Evolutionary conservation across 2,797 vertebrate species (phyloP).

Genomic region (Sylvilagus floridanus): DNA sequence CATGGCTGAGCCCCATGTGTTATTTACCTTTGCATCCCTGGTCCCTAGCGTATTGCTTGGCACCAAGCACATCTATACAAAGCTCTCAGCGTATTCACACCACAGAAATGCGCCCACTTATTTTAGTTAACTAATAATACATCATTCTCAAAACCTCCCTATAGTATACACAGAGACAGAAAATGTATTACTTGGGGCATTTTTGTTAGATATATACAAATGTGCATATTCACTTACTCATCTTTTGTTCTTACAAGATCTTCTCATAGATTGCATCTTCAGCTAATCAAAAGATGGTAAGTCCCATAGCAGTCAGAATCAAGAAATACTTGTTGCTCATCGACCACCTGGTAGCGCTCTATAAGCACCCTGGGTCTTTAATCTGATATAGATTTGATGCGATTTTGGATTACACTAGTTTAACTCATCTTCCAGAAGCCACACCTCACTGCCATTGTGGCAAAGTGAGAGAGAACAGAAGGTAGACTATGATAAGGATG

Average conservation of each 20-base stretch:
- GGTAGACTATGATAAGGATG: background rate
- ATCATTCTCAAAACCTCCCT: background rate
- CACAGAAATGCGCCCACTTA: background rate
- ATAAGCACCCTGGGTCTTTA: background rate
- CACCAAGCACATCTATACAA: background rate
- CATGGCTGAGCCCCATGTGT: background rate
- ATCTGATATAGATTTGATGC: background rate
- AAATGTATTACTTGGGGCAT: background rate
- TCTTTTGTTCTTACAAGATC: background rate
- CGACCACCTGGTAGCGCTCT: background rate
- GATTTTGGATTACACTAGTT: background rate
- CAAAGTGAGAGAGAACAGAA: background rate
- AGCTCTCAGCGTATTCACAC: background rate
- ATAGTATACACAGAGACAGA: background rate
- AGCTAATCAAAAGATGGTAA: constrained; percentile 4
- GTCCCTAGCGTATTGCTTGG: background rate
- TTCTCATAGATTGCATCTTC: background rate
- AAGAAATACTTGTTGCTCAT: background rate
- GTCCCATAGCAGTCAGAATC: background rate
- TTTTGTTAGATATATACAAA: background rate
- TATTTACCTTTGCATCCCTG: background rate
- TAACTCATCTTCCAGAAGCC: background rate
- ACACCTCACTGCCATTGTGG: background rate
- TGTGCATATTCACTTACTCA: background rate
- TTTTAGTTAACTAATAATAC: background rate